Conservation (phyloP, 2,888 invertebrate genomes). For the Oasisia sp. region DNA sequence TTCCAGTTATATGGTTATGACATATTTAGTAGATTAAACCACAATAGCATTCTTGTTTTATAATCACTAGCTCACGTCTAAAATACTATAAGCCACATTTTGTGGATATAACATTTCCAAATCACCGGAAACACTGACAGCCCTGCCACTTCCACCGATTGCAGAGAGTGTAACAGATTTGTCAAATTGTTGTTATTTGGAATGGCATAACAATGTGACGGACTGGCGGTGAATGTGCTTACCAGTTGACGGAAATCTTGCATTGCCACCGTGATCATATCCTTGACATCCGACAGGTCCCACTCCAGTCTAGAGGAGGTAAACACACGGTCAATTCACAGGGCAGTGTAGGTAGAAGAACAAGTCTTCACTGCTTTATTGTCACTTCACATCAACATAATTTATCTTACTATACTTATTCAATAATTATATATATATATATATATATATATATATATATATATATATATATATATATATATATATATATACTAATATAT, state of each 20-base stretch:
- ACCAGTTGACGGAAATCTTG: constrained; percentile 17
- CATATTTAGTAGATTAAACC: too few species aligned
- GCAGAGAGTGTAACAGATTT: not conserved
- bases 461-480: too few species aligned
- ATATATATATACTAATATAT: too few species aligned
- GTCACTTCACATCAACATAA: too few species aligned
- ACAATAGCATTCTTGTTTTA: too few species aligned
- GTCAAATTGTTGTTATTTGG: not conserved
- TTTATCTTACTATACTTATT: too few species aligned
- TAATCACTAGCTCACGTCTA: too few species aligned
- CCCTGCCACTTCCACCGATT: not conserved
- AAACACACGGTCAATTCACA: not conserved
- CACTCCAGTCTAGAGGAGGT: constrained; percentile 43
- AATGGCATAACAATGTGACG: not conserved
- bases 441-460: too few species aligned
- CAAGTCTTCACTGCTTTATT: not conserved
- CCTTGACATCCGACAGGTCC: constrained; percentile 47
- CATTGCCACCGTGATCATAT: constrained; percentile 33
- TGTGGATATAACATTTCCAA: not conserved
- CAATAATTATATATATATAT: too few species aligned
- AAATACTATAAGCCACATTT: too few species aligned
- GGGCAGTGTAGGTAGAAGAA: not conserved
- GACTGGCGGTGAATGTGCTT: not conserved
- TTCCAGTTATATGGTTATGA: too few species aligned
- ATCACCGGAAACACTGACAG: not conserved